Percentiles rank a stretch among this genome's conserved stretches.
Evolutionary conservation across 2,888 invertebrate genomes (phyloP).

Genomic region (Branchipolynoe longqiensis): DNA sequence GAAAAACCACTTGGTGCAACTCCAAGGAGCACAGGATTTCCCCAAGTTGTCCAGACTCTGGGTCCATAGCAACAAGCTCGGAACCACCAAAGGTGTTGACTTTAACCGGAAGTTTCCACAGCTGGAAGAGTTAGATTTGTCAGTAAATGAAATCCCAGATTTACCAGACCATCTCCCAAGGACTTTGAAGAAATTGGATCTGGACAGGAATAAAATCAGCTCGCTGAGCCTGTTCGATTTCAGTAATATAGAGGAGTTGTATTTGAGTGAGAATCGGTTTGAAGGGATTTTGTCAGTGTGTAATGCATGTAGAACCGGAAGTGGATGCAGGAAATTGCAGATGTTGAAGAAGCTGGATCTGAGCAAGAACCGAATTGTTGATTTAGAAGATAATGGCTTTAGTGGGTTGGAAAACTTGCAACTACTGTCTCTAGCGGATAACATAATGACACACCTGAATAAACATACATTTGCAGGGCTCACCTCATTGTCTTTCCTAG

Average conservation of each 20-base stretch:
- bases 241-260: conserved; percentile 48
- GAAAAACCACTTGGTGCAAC: not conserved
- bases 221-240: not conserved
- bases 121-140: conserved; percentile 60
- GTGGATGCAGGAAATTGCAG: not conserved
- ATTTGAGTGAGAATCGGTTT: conserved; percentile 56
- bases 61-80: not conserved
- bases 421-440: conserved; percentile 58
- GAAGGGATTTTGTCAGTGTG: conserved; percentile 1
- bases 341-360: conserved; percentile 38
- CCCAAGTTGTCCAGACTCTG: not conserved
- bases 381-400: conserved; percentile 42
- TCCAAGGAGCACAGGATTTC: not conserved
- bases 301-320: not conserved
- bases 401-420: conserved; percentile 35
- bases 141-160: conserved; percentile 48
- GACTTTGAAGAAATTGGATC: conserved; percentile 38
- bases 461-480: conserved; percentile 44
- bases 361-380: conserved; percentile 54
- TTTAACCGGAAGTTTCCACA: not conserved
- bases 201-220: conserved; percentile 56
- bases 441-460: conserved; percentile 20
- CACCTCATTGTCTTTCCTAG: conserved; percentile 51
- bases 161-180: conserved; percentile 47
- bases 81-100: not conserved